These are phyloP conservation scores for Meandrusa payeni DNA, from an alignment of 2,888 invertebrate species.

Conservation along the genomic window DNA sequence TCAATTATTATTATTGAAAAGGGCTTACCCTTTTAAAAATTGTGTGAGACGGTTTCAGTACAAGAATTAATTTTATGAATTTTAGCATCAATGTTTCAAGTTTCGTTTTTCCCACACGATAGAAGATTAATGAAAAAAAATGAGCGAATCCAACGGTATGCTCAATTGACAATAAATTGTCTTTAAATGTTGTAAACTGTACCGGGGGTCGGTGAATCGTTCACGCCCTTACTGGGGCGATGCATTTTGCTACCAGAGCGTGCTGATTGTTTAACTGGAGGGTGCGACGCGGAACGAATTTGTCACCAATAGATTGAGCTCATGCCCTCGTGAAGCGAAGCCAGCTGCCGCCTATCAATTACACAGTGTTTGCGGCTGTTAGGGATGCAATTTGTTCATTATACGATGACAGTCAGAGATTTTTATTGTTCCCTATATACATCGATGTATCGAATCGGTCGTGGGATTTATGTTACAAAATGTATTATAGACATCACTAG, in stretches of 20 bases:
- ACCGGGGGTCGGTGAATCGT: conserved; percentile 23
- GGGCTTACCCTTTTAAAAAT: no score
- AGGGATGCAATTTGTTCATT: conserved; percentile 68
- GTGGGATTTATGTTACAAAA: conserved; percentile 15
- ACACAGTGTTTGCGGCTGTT: conserved; percentile 70
- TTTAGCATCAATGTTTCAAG: background rate
- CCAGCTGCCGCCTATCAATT: conserved; percentile 69
- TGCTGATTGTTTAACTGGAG: conserved; percentile 32
- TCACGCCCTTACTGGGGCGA: conserved; percentile 38
- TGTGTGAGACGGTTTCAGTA: no score
- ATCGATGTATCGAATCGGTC: conserved; percentile 2
- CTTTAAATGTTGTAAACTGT: conserved; percentile 16
- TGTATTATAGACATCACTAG: no score
- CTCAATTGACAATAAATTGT: conserved; percentile 12
- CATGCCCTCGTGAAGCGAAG: conserved; percentile 47
- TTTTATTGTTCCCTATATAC: conserved; percentile 43
- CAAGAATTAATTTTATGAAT: no score
- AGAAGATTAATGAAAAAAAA: background rate
- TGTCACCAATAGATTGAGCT: conserved; percentile 62
- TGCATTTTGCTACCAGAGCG: conserved; percentile 24
- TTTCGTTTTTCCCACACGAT: conserved; percentile 8
- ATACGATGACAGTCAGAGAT: conserved; percentile 70
- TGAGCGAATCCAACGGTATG: background rate
- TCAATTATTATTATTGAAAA: no score
- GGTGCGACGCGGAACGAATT: conserved; percentile 49